Evolutionary conservation across 2,888 invertebrate genomes (phyloP), one percentile per base, ranked within the genome.

Genomic region (Acanthoscelides obtectus): DNA sequence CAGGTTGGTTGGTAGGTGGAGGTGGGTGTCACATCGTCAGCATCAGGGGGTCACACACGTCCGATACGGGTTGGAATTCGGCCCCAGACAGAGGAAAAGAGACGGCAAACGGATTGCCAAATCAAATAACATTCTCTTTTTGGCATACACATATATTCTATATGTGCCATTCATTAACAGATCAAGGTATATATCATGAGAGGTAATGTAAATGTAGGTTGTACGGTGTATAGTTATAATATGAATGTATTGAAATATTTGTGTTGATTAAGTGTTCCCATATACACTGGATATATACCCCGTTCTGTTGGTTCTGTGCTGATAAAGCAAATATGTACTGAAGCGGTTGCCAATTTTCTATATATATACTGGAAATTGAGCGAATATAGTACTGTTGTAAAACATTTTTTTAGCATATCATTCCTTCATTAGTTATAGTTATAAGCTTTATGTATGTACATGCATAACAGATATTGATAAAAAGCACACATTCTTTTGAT

Each of bases 101-200:
- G 66, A 66, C 88, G 88, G 88, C 88, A 89, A 88, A 87, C 87
- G 87, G 88, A 88, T 89, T 89, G 89, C 89, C 89, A 88, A 88
- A 88, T 89, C 88, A 89, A 86, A 86, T 86, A 86, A 84, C 83
- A 71, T 71, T 82, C 81, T 82, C 81, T 81, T 82, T 81, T 79
- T 77, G 74, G 71, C 45, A 68, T 22, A 12, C 71, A 69, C 82
- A 82, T 80, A 81, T 81, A 20, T 22, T 21, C 81, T 80, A 80
- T 80, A 80, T 81, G 82, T 80, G 82, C 83, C 82, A 81, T 78
- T 81, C 80, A 79, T 70, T 77, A 81, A 81, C 81, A 83, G 83
- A 82, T 82, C 82, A 82, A 82, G 83, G 83, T 79, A 84, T 83
- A 82, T 80, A 77, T 69, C 71, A 69, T 65, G 78, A 80, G 71